A percentile compares a stretch with the other conserved stretches of the same genome.
These are phyloP conservation scores for Pygoscelis adeliae DNA, from an alignment of 2,113 vertebrate species.

Conservation along the genomic window DNA sequence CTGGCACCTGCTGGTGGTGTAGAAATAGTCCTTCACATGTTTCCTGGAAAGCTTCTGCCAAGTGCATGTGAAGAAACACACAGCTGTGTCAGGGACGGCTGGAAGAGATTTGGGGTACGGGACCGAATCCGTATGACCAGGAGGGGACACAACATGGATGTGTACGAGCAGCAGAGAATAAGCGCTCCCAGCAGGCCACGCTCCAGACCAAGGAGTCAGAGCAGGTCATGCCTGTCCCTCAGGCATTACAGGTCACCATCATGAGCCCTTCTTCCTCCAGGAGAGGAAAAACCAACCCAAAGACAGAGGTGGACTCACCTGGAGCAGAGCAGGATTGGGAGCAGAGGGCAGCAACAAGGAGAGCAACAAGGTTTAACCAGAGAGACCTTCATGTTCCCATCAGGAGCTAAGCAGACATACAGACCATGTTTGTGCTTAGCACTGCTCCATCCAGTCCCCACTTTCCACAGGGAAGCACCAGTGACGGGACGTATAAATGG, in stretches of 20 bases:
- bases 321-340: neutral
- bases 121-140: neutral
- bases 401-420: neutral
- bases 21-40: neutral
- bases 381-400: neutral
- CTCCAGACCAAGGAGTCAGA: neutral
- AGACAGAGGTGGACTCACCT: neutral
- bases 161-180: neutral
- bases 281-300: neutral
- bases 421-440: neutral
- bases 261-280: neutral
- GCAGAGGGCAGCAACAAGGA: neutral
- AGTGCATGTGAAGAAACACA: neutral
- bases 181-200: neutral
- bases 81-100: neutral
- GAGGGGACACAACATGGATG: neutral
- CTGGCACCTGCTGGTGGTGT: neutral
- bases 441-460: neutral
- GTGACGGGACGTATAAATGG: neutral
- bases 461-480: neutral
- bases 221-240: neutral
- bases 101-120: neutral
- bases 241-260: neutral
- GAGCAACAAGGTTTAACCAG: neutral
- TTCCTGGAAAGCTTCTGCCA: neutral